Conservation (phyloP, 2,888 invertebrate genomes). For the Ectemnius lituratus region DNA sequence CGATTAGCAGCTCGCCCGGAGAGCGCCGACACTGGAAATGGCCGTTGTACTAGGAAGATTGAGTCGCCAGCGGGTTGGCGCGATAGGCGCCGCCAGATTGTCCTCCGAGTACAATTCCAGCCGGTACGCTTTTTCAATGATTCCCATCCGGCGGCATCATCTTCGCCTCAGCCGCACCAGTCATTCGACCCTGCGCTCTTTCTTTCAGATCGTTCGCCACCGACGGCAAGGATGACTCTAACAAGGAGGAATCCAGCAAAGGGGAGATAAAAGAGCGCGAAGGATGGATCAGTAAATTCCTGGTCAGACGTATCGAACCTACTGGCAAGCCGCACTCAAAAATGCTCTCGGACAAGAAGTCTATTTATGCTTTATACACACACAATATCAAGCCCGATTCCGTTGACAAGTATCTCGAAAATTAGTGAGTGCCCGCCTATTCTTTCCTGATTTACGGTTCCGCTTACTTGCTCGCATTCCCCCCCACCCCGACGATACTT, state of each 20-base stretch:
- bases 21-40: neutral
- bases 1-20: no score
- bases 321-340: conserved; percentile 98
- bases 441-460: neutral
- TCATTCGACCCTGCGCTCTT: no score
- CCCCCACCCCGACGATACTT: no score
- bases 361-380: conserved; percentile 96
- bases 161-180: no score
- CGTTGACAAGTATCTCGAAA: conserved; percentile 90
- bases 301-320: conserved; percentile 94
- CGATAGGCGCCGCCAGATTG: neutral
- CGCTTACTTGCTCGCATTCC: no score
- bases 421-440: conserved; percentile 88
- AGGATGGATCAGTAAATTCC: conserved; percentile 93
- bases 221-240: neutral
- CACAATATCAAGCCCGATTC: conserved; percentile 96
- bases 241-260: neutral
- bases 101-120: neutral
- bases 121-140: neutral
- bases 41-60: neutral
- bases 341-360: conserved; percentile 97
- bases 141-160: no score
- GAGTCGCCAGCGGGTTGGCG: neutral
- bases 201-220: neutral
- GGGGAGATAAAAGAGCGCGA: conserved; percentile 78